Conservation (phyloP, 2,888 invertebrate genomes). For the Lissonota sp. region DNA sequence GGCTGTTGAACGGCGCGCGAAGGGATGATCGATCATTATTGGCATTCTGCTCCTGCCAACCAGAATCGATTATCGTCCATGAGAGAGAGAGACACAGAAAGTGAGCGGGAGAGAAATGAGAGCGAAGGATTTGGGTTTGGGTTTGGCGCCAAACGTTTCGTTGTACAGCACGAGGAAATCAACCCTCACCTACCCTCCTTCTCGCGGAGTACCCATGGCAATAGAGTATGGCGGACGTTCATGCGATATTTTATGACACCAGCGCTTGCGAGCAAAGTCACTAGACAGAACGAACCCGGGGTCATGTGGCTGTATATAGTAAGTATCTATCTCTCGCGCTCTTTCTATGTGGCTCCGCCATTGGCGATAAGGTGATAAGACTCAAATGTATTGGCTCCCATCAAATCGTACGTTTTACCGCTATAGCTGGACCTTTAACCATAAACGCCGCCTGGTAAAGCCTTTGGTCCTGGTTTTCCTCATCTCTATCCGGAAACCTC, state of each 20-base stretch:
- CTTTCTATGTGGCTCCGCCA: constrained; percentile 66
- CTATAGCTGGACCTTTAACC: constrained; percentile 75
- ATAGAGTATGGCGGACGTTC: constrained; percentile 74
- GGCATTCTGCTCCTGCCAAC: constrained; percentile 59
- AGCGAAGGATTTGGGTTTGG: constrained; percentile 63
- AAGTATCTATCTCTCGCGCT: constrained; percentile 33
- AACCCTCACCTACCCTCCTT: constrained; percentile 20
- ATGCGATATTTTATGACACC: constrained; percentile 81
- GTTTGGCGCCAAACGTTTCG: constrained; percentile 46
- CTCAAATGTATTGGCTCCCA: constrained; percentile 83
- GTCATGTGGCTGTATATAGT: no score
- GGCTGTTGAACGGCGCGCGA: constrained; percentile 42
- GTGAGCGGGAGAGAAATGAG: constrained; percentile 52
- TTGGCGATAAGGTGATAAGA: constrained; percentile 83
- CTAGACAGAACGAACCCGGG: constrained; percentile 63
- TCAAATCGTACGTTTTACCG: constrained; percentile 82
- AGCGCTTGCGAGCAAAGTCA: constrained; percentile 71
- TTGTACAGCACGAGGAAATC: constrained; percentile 29
- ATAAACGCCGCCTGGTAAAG: constrained; percentile 74
- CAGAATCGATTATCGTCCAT: constrained; percentile 58
- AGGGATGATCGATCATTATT: constrained; percentile 65
- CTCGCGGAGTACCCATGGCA: constrained; percentile 48
- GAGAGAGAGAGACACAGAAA: constrained; percentile 12
- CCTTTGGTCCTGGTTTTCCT: constrained; percentile 69
- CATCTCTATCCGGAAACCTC: constrained; percentile 39